phyloP scores from a whole-genome alignment of 2,888 invertebrate species.

The Cheilosia vulpina region DNA sequence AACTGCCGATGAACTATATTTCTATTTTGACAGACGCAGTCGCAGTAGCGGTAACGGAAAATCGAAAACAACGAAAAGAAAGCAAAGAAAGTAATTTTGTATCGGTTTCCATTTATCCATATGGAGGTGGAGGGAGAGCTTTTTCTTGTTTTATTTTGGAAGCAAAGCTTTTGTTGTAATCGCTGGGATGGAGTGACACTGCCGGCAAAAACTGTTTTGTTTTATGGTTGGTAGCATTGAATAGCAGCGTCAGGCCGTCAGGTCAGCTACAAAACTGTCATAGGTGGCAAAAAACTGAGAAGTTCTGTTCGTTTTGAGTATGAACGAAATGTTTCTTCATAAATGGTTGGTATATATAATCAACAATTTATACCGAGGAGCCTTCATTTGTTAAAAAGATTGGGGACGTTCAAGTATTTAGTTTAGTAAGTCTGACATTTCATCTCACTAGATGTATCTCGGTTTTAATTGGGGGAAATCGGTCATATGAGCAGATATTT shows the following conservation, averaged over 20 bases:
- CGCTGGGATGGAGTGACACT: not conserved
- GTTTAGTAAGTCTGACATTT: too few relatives aligned
- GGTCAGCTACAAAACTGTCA: too few relatives aligned
- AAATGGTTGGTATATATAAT: too few relatives aligned
- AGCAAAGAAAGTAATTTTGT: slow-evolving; percentile 18
- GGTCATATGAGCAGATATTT: too few relatives aligned
- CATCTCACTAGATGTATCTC: too few relatives aligned
- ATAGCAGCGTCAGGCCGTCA: not conserved
- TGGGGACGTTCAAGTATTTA: too few relatives aligned
- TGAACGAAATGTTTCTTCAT: too few relatives aligned
- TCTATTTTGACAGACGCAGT: slow-evolving; percentile 62
- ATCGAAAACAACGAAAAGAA: slow-evolving; percentile 13
- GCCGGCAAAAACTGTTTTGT: slow-evolving; percentile 4
- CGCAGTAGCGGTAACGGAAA: slow-evolving; percentile 42
- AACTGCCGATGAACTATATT: slow-evolving; percentile 44
- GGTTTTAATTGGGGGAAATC: too few relatives aligned
- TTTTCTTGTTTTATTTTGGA: slow-evolving; percentile 3
- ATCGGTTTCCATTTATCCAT: slow-evolving; percentile 2
- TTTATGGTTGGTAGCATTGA: slow-evolving; percentile 21
- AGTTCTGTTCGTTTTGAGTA: too few relatives aligned
- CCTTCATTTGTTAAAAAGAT: too few relatives aligned
- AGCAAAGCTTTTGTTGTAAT: slow-evolving; percentile 17
- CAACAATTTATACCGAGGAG: too few relatives aligned
- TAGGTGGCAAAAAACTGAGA: too few relatives aligned
- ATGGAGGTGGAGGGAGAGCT: slow-evolving; percentile 4